A percentile compares a stretch with the other conserved stretches of the same genome.
Conservation (phyloP, 2,888 invertebrate species). For the Nowickia ferox region DNA sequence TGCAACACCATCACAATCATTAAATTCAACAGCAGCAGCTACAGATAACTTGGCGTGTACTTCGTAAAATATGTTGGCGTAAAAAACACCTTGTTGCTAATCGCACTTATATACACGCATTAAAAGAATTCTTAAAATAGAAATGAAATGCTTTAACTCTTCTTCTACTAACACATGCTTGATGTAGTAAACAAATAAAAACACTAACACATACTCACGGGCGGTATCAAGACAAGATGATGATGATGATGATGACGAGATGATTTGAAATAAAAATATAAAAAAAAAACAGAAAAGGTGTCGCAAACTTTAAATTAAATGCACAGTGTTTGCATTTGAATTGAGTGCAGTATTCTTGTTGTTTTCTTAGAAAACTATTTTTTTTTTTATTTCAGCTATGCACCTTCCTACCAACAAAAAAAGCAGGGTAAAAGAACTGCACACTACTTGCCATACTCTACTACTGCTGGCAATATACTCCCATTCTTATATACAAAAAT, state of each 20-base stretch:
- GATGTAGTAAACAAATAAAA: constrained; percentile 25
- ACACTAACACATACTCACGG: constrained; percentile 12
- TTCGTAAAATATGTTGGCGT: neutral
- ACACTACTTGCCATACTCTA: constrained; percentile 8
- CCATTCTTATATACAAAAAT: constrained; percentile 4
- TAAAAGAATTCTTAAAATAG: constrained; percentile 54
- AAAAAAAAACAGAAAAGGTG: constrained; percentile 58
- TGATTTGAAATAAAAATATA: neutral
- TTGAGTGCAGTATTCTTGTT: constrained; percentile 42
- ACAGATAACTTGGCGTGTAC: constrained; percentile 28
- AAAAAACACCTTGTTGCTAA: constrained; percentile 41
- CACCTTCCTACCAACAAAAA: constrained; percentile 16
- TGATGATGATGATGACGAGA: neutral
- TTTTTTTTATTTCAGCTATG: constrained; percentile 2
- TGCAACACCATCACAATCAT: constrained; percentile 62
- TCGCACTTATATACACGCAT: constrained; percentile 57
- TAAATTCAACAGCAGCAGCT: constrained; percentile 51
- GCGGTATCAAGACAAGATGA: constrained; percentile 3
- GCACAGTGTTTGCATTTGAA: constrained; percentile 62
- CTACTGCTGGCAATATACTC: constrained; percentile 1
- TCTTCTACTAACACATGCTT: constrained; percentile 32
- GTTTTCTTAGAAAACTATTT: neutral
- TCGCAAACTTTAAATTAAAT: constrained; percentile 70
- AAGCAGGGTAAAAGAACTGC: constrained; percentile 52
- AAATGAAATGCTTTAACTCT: constrained; percentile 46